phyloP scores from a whole-genome alignment of 1,140 invertebrate genomes.

The Pachyrhynchus sulphureomaculatus region DNA sequence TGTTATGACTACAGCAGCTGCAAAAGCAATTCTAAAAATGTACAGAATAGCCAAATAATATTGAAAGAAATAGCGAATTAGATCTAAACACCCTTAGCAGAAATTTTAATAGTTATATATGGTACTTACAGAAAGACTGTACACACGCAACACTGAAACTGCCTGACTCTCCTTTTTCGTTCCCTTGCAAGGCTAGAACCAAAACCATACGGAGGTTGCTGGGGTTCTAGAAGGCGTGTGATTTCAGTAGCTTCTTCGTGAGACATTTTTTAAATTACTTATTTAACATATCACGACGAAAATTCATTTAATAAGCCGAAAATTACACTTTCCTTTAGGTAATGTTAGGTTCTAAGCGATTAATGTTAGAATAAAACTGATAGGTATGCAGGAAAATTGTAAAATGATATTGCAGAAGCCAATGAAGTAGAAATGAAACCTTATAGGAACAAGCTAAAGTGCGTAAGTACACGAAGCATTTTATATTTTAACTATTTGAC shows the following conservation, averaged over 20 bases:
- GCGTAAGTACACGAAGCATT: no score
- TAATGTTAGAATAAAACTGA: constrained; percentile 15
- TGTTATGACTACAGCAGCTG: constrained; percentile 56
- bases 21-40: constrained; percentile 51
- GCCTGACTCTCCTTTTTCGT: constrained; percentile 60
- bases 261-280: constrained; percentile 26
- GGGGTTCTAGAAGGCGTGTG: constrained; percentile 48
- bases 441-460: constrained; percentile 6
- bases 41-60: no score
- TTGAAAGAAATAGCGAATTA: no score
- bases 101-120: no score
- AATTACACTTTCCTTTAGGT: no score
- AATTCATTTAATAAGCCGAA: no score
- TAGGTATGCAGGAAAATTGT: neutral
- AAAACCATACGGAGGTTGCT: constrained; percentile 63
- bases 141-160: constrained; percentile 71
- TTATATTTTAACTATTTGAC: no score
- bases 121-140: constrained; percentile 64
- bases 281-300: neutral
- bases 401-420: constrained; percentile 32
- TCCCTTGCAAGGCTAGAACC: constrained; percentile 59
- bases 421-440: constrained; percentile 39
- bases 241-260: constrained; percentile 28
- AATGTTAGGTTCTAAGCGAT: no score
- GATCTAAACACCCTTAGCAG: no score